These are phyloP conservation scores for Ichneumoninae sp. DNA, from an alignment of 2,888 invertebrate species.

Conservation along the genomic window DNA sequence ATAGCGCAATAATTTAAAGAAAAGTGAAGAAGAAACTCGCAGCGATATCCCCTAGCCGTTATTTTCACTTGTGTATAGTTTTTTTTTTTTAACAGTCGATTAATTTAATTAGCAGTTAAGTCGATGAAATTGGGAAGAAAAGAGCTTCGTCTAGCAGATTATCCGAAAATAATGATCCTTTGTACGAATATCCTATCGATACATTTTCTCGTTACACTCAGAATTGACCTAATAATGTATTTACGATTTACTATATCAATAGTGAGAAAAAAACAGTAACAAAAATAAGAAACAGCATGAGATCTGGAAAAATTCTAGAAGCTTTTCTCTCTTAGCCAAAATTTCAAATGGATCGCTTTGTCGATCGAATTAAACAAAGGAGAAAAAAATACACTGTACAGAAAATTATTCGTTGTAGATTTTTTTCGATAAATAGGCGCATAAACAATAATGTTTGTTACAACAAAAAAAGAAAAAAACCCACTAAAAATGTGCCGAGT, in stretches of 20 bases:
- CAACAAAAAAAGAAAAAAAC: conserved; percentile 13
- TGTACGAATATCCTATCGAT: conserved; percentile 36
- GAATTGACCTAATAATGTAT: conserved; percentile 58
- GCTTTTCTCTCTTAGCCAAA: conserved; percentile 8
- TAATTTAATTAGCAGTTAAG: conserved; percentile 42
- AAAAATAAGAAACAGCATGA: not conserved
- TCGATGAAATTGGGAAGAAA: conserved; percentile 29
- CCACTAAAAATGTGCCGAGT: conserved; percentile 48
- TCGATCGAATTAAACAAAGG: not conserved
- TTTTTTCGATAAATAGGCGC: conserved; percentile 23
- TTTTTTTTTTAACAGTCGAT: conserved; percentile 17
- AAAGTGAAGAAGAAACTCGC: conserved; percentile 11
- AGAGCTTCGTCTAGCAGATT: conserved; percentile 26
- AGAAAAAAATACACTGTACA: conserved; percentile 20
- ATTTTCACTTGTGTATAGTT: conserved; percentile 31
- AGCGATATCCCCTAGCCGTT: conserved; percentile 1
- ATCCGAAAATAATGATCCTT: conserved; percentile 40
- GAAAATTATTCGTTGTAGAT: conserved; percentile 14
- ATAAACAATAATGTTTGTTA: conserved; percentile 49
- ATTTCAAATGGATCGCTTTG: not conserved
- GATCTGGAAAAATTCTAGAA: conserved; percentile 35
- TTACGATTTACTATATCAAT: conserved; percentile 41
- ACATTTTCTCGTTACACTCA: conserved; percentile 53
- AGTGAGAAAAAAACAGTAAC: not conserved
- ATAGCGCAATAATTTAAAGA: conserved; percentile 38